Conservation (phyloP, 2,888 invertebrate species). For the Cyaniris semiargus region DNA sequence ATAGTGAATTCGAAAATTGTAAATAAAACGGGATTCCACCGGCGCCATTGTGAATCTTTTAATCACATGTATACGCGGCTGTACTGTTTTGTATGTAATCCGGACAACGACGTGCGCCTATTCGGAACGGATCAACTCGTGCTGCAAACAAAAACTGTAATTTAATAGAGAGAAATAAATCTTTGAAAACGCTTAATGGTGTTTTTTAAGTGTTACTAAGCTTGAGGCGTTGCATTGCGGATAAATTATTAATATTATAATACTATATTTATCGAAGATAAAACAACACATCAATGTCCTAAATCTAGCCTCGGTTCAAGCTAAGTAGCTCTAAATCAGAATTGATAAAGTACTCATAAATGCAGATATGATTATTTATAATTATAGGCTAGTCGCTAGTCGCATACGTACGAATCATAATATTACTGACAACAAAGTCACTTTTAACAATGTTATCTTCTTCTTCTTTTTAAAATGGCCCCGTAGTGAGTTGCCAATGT, state of each 20-base stretch:
- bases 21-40: constrained; percentile 6
- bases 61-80: constrained; percentile 16
- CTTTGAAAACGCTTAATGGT: neutral
- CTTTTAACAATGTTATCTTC: neutral
- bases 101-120: constrained; percentile 26
- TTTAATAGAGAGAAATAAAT: neutral
- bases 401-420: too few species aligned
- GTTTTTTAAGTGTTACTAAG: neutral
- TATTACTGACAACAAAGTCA: neutral
- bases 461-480: too few species aligned
- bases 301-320: neutral
- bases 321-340: neutral
- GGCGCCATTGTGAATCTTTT: constrained; percentile 17
- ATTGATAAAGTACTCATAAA: too few species aligned
- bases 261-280: neutral
- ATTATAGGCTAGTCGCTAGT: too few species aligned
- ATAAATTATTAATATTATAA: too few species aligned
- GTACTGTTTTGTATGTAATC: constrained; percentile 25
- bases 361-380: too few species aligned
- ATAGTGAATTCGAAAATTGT: constrained; percentile 16
- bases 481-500: too few species aligned
- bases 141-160: constrained; percentile 10
- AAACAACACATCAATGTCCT: neutral
- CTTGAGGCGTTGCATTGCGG: too few species aligned
- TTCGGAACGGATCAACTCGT: constrained; percentile 16